Conservation (phyloP, 1,140 invertebrate genomes). For the Drosophila eugracilis region DNA sequence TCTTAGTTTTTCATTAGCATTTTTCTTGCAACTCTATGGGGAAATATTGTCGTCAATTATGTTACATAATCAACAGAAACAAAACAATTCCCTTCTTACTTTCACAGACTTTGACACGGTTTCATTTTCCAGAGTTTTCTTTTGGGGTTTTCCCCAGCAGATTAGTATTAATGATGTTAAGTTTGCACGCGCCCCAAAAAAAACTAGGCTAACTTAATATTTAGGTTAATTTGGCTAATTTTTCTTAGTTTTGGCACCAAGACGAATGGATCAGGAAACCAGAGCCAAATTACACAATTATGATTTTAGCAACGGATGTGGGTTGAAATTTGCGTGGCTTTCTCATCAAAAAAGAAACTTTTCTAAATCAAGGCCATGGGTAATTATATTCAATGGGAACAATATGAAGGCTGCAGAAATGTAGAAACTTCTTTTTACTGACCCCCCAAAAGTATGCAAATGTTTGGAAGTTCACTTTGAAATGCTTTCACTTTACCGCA, state of each 20-base stretch:
- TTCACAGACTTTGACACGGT: slow-evolving; percentile 50
- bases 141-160: slow-evolving; percentile 38
- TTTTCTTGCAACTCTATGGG: slow-evolving; percentile 58
- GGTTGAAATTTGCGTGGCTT: background rate
- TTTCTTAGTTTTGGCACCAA: slow-evolving; percentile 33
- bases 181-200: slow-evolving; percentile 61
- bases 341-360: background rate
- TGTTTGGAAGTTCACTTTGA: background rate
- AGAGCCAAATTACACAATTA: slow-evolving; percentile 32
- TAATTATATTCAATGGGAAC: background rate
- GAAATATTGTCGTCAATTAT: slow-evolving; percentile 78
- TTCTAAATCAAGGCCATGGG: background rate
- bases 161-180: slow-evolving; percentile 70
- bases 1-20: slow-evolving; percentile 68
- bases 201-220: slow-evolving; percentile 41
- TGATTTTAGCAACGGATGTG: slow-evolving; percentile 38
- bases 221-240: slow-evolving; percentile 59
- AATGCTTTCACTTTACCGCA: no score
- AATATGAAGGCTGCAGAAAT: background rate
- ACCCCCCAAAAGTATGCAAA: no score
- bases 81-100: slow-evolving; percentile 28
- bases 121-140: slow-evolving; percentile 29
- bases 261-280: slow-evolving; percentile 42
- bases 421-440: no score
- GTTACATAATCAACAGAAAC: slow-evolving; percentile 65